Conservation (phyloP, 2,888 invertebrate species). For the Schizaphis graminum region DNA sequence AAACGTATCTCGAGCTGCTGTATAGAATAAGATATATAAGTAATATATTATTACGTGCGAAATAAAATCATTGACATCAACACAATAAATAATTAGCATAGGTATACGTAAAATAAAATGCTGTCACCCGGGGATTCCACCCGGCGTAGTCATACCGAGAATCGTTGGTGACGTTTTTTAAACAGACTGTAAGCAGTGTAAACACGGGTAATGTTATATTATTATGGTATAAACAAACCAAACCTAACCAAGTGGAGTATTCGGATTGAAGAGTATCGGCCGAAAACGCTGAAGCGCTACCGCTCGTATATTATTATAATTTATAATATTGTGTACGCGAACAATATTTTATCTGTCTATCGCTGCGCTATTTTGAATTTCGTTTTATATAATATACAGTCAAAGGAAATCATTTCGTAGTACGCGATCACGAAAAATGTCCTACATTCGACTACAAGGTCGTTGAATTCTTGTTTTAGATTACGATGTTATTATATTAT, state of each 20-base stretch:
- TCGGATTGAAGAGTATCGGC: not conserved
- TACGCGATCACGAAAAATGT: conserved; percentile 25
- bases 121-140: not conserved
- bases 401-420: not conserved
- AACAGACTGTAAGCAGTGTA: not conserved
- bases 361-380: not conserved
- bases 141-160: not conserved
- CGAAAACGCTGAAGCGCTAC: not conserved
- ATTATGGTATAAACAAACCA: not conserved
- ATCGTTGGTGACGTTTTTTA: not conserved
- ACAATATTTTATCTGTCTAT: not conserved
- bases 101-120: not conserved
- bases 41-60: not conserved
- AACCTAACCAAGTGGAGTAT: not conserved
- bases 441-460: conserved; percentile 31
- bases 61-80: not conserved
- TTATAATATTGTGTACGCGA: not conserved
- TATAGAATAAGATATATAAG: not conserved
- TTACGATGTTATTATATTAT: conserved; percentile 1
- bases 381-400: not conserved
- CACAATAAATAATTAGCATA: not conserved
- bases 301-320: not conserved
- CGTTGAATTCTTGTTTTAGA: conserved; percentile 21
- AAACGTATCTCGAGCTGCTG: not conserved
- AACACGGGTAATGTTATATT: not conserved